Conservation (phyloP, 1,140 invertebrate genomes). For the Cepaea nemoralis region DNA sequence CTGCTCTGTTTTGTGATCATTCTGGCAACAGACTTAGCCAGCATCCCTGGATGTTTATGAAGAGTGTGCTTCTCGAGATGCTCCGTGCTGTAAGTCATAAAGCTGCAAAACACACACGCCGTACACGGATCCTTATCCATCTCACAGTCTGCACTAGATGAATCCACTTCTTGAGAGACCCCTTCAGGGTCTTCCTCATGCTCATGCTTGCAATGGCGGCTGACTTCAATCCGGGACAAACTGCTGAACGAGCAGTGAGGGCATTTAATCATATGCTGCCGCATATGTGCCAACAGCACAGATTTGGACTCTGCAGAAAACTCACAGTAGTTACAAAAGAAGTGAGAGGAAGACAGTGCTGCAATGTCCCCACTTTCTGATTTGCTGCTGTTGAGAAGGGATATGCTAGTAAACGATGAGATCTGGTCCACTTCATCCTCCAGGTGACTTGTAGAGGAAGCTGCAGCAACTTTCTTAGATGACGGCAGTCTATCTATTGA, state of each 20-base stretch:
- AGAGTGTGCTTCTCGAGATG: slow-evolving; percentile 36
- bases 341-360: slow-evolving; percentile 13
- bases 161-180: slow-evolving; percentile 8
- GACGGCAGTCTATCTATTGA: slow-evolving; percentile 1
- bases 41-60: slow-evolving; percentile 25
- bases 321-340: slow-evolving; percentile 33
- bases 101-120: slow-evolving; percentile 31
- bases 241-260: slow-evolving; percentile 34
- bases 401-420: slow-evolving; percentile 18
- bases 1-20: slow-evolving; percentile 34
- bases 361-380: background rate
- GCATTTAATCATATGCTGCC: slow-evolving; percentile 38
- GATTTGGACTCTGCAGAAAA: slow-evolving; percentile 29
- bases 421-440: slow-evolving; percentile 31
- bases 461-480: slow-evolving; percentile 35
- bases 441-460: slow-evolving; percentile 27
- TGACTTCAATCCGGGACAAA: slow-evolving; percentile 21
- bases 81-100: slow-evolving; percentile 41
- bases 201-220: slow-evolving; percentile 30
- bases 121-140: slow-evolving; percentile 43
- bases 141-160: slow-evolving; percentile 18
- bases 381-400: background rate
- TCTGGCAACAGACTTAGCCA: slow-evolving; percentile 35
- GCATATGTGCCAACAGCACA: slow-evolving; percentile 24
- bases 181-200: slow-evolving; percentile 23